Base-by-base conservation (phyloP, 1,140 invertebrate genomes). In the Drosophila setifemur region DNA sequence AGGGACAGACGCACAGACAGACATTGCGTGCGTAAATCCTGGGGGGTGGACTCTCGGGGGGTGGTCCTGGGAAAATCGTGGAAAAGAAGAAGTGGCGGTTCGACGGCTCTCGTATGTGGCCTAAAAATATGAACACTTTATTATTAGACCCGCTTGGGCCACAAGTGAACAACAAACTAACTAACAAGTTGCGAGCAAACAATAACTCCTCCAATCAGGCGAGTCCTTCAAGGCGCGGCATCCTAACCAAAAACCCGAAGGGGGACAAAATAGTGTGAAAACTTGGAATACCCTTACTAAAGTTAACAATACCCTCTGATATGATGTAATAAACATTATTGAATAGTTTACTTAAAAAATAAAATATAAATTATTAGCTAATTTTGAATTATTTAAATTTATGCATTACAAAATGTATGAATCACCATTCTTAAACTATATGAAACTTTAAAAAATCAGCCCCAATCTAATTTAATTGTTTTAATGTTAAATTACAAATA, bases 1-100 rank as follows among this genome's bases (percentile, higher is more conserved):
- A 33, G 4, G n/a, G 8, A 31, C 8, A 31, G 8, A 1, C 29
- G 3, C 29, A 71, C 63, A 73, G 64, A 52, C 72, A 73, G 70
- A 72, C 67, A 54, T 57, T 53, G 74, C 69, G 75, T 78, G 75
- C 28, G 58, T 42, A 66, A 43, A 58, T 7, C 33, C n/a, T 43
- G 52, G 43, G 48, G 47, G 49, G 21, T 23, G 21, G 21, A n/a
- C n/a, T 23, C 2, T 8, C 6, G 16, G 12, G 31, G 50, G 50
- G 31, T 16, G 35, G 37, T 18, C 12, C 2, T 6, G 28, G 11
- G 7, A 58, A 21, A 14, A 12, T 28, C 14, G 40, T 14, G 53
- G 44, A 19, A 50, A 14, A 9, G 2, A 8, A 8, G 9, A 18
- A 12, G 6, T n/a, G 28, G 12, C 18, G 14, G n/a, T n/a, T 14